Base-by-base conservation (phyloP, 2,797 vertebrate genomes). In the Pipistrellus pipistrellus region DNA sequence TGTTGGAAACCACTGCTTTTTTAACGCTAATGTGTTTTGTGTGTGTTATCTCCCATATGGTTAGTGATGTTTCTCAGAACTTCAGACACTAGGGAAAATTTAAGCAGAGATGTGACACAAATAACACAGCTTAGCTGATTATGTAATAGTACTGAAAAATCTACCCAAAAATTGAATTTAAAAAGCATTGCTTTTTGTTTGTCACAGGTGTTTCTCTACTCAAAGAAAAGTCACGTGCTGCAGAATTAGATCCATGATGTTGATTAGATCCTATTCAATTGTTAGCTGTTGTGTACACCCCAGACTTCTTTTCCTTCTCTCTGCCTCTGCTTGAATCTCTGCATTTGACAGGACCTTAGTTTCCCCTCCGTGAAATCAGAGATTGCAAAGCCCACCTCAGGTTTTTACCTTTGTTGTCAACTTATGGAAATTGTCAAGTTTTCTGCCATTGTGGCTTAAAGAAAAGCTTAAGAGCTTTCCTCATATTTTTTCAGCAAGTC, bases 21-120 rank as follows among this genome's bases (percentile, higher is more conserved):
- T 82, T 46, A 51, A 76, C 41, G 73, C 75, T 72, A 86, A 69
- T 51, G 81, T 64, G 64, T 92, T 48, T 87, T 66, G 35, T 44
- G 46, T 69, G 73, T 77, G 32, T 85, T 87, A 51, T 80, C 73
- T 62, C 48, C 91, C 85, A 81, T 92, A 93, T 92, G 85, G 76
- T 90, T 88, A 93, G 76, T 86, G 78, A 90, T 88, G 85, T 94
- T 93, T 90, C 91, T 93, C 93, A 84, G 95, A 95, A 85, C 59
- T 95, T 77, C 3, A 95, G 69, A 73, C 91, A 77, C 89, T 93
- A 48, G 78, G 91, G 95, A 92, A 95, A 96, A 68, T 90, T 64
- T 78, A 80, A 94, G 46, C 89, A 38, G 80, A 80, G 85, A 95
- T 75, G 64, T 89, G 91, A 91, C 62, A 89, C 86, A 93, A 84